A percentile compares a stretch with the other conserved stretches of the same genome.
Evolutionary conservation across 2,888 invertebrate genomes (phyloP).

Genomic region (Lasioglossum oenotherae): DNA sequence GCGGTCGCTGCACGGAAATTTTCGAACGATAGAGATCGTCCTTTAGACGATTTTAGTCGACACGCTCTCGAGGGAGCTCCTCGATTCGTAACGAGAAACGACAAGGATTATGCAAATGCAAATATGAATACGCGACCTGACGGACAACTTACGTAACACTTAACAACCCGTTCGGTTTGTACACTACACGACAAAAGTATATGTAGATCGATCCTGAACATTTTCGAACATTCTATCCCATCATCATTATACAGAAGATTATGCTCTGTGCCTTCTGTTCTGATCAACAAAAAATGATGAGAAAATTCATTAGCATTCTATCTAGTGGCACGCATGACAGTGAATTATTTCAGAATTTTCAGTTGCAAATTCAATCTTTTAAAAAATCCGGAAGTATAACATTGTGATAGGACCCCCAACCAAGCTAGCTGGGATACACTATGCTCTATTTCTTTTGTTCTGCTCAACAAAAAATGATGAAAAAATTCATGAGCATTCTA

Average conservation of each 20-base stretch:
- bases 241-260: background rate
- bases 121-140: constrained; percentile 37
- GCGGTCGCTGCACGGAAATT: constrained; percentile 34
- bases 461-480: too few relatives aligned
- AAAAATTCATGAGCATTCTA: too few relatives aligned
- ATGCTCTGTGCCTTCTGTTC: too few relatives aligned
- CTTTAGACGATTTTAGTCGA: constrained; percentile 16
- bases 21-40: constrained; percentile 45
- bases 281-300: too few relatives aligned
- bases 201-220: background rate
- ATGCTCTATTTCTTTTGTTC: too few relatives aligned
- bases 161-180: constrained; percentile 42
- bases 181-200: background rate
- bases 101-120: constrained; percentile 38
- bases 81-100: background rate
- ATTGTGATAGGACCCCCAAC: too few relatives aligned
- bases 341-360: too few relatives aligned
- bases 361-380: too few relatives aligned
- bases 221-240: background rate
- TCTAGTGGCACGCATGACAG: rapidly evolving
- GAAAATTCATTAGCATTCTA: too few relatives aligned
- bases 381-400: too few relatives aligned
- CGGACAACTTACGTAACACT: constrained; percentile 30
- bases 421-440: too few relatives aligned
- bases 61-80: constrained; percentile 3